Base-by-base conservation (phyloP, 2,888 invertebrate species). In the Leptothorax acervorum region DNA sequence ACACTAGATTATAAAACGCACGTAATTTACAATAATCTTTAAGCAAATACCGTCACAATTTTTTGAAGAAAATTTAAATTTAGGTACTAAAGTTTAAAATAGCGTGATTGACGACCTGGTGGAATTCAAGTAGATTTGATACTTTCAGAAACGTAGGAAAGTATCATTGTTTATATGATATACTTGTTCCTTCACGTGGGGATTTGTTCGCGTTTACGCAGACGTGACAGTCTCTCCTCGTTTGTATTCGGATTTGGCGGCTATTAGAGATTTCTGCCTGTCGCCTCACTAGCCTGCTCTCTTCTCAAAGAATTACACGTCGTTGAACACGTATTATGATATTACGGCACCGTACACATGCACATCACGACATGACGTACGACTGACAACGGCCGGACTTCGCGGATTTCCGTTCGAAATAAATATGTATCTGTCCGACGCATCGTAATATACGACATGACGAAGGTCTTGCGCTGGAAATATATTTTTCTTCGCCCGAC, bases 351-450 rank as follows among this genome's bases (percentile, higher is more conserved):
- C 28, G 70, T 15, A 57, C 35, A 73, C 31, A 23, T 57, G 71
- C 78, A 23, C 71, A 45, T 62, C 84, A 74, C 79, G 83, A 85
- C 83, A 86, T 90, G 90, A 90, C 88, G 84, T 90, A 87, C 87
- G 91, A 85, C 82, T 89, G 86, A 87, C 86, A 86, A 86, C 62
- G 53, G 83, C 87, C 86, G 86, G 81, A 88, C 85, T 86, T 84
- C 83, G 82, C 89, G 91, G 90, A 92, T 92, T 91, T 92, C 89
- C 90, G 87, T 86, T 88, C 81, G 88, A 89, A 90, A 92, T 92
- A 90, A 91, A 92, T 92, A 90, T 88, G 87, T 86, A 89, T 87
- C 89, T 83, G 82, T 63, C 74, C 71, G 63, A 68, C 84, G 48
- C 60, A 28, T 60, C 74, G 48, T 71, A 62, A 88, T 62, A 78